Conservation (phyloP, 2,888 invertebrate species). For the Scaptomyza flava region DNA sequence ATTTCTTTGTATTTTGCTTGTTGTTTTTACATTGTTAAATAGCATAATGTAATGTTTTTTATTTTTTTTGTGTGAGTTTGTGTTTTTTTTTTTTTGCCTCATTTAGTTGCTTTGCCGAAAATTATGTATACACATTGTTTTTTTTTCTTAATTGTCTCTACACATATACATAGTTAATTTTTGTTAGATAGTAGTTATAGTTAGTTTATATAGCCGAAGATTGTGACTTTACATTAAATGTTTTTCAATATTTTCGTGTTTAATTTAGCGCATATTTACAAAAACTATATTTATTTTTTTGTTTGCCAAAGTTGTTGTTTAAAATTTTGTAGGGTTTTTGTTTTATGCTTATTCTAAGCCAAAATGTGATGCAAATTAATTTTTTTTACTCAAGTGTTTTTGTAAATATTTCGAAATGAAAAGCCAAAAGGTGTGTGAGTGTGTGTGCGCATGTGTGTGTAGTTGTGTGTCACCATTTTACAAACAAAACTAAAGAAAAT, state of each 20-base stretch:
- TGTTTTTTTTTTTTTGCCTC: constrained; percentile 59
- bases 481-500: constrained; percentile 45
- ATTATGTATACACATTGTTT: constrained; percentile 67
- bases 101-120: constrained; percentile 77
- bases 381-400: constrained; percentile 33
- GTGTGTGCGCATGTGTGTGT: constrained; percentile 21
- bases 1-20: constrained; percentile 72
- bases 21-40: constrained; percentile 35
- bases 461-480: constrained; percentile 76
- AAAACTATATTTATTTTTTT: constrained; percentile 65
- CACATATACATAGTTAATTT: constrained; percentile 58
- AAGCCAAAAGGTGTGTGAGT: constrained; percentile 51
- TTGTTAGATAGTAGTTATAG: constrained; percentile 52
- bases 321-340: constrained; percentile 26
- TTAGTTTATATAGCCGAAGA: constrained; percentile 62
- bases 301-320: constrained; percentile 40
- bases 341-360: constrained; percentile 11
- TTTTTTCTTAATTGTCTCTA: constrained; percentile 44
- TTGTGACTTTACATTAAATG: constrained; percentile 64
- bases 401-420: constrained; percentile 53
- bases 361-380: constrained; percentile 26
- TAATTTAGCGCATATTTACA: constrained; percentile 84
- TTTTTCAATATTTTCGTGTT: constrained; percentile 42
- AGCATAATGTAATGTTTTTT: constrained; percentile 32
- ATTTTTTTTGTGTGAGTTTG: constrained; percentile 1